phyloP scores from a whole-genome alignment of 2,888 invertebrate species.

The Acanthacorydalis orientalis region DNA sequence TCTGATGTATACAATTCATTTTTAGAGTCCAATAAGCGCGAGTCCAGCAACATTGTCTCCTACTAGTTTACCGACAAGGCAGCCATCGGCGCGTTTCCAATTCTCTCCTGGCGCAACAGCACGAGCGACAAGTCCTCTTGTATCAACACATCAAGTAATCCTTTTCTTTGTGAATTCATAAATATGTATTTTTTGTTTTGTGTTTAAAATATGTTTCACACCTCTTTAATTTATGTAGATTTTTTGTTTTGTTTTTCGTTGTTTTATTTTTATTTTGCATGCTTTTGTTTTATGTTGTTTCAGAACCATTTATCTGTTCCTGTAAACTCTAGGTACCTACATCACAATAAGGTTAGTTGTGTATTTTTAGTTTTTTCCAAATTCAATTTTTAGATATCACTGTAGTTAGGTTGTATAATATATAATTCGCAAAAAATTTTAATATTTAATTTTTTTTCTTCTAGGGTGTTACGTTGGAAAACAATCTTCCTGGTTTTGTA shows the following conservation, averaged over 20 bases:
- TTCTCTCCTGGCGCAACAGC: conserved; percentile 13
- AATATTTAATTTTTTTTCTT: conserved; percentile 12
- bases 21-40: conserved; percentile 48
- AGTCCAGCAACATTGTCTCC: conserved; percentile 57
- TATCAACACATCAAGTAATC: conserved; percentile 11
- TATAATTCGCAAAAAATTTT: background rate
- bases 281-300: conserved; percentile 39
- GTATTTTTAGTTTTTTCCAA: too few species aligned
- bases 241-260: conserved; percentile 13
- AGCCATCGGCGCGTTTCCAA: conserved; percentile 24
- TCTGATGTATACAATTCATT: conserved; percentile 12
- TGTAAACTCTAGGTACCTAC: conserved; percentile 69
- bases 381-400: background rate
- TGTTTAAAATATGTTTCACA: background rate
- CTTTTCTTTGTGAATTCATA: background rate
- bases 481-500: conserved; percentile 39
- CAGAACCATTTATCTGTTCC: conserved; percentile 81
- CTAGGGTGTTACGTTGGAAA: conserved; percentile 42
- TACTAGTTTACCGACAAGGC: conserved; percentile 39
- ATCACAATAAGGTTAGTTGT: conserved; percentile 57
- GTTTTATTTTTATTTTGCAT: conserved; percentile 32
- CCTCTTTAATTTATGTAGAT: conserved; percentile 8
- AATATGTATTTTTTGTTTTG: background rate
- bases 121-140: conserved; percentile 11
- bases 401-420: background rate